Conservation (phyloP, 2,888 invertebrate genomes). For the Ectemnius cavifrons region DNA sequence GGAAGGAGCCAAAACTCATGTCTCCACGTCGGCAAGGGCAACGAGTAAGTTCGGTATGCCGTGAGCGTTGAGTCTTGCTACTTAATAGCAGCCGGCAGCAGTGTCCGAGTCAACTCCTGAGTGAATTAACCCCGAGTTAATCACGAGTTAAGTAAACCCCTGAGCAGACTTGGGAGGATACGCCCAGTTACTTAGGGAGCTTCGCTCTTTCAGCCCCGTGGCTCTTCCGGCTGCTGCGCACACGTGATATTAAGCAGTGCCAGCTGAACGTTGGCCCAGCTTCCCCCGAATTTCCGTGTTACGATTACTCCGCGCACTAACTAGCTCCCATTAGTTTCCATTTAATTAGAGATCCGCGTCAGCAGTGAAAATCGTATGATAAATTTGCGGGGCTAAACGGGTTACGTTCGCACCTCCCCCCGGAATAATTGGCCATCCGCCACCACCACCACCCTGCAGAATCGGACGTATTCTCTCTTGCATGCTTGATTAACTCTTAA, state of each 20-base stretch:
- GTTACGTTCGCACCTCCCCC: too few species aligned
- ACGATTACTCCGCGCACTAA: too few species aligned
- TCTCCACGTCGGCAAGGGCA: conserved; percentile 37
- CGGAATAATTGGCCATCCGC: too few species aligned
- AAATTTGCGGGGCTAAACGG: too few species aligned
- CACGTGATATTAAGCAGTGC: conserved; percentile 1
- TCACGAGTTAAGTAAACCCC: conserved; percentile 76
- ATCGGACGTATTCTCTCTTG: too few species aligned
- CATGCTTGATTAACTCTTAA: too few species aligned
- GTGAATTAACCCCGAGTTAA: conserved; percentile 77
- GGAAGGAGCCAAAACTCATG: too few species aligned
- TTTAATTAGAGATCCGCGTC: too few species aligned
- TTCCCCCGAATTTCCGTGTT: neutral
- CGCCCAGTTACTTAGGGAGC: conserved; percentile 46
- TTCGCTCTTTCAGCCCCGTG: conserved; percentile 33
- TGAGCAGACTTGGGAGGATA: conserved; percentile 71
- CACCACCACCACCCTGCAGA: too few species aligned
- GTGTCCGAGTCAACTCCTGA: conserved; percentile 73
- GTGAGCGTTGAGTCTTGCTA: conserved; percentile 65
- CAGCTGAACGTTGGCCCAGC: neutral
- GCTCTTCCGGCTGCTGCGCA: conserved; percentile 33
- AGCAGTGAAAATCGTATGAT: too few species aligned
- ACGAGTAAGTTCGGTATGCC: too few species aligned
- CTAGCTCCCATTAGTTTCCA: too few species aligned
- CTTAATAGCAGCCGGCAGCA: conserved; percentile 74